A percentile compares a stretch with the other conserved stretches of the same genome.
Conservation (phyloP, 2,113 vertebrate genomes). For the Leiothrix lutea region DNA sequence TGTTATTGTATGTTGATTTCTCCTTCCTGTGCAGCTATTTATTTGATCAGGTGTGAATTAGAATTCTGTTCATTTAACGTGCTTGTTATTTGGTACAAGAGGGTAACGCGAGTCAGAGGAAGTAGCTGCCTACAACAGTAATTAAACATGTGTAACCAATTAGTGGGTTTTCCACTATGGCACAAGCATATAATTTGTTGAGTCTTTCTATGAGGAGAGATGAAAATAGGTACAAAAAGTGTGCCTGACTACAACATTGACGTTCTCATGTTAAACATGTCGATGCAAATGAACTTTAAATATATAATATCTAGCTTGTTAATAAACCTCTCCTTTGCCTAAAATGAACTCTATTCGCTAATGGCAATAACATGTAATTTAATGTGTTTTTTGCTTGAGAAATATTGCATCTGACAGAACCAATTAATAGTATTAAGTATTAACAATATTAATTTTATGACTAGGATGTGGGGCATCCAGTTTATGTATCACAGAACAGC, state of each 20-base stretch:
- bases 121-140: constrained; percentile 92
- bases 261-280: constrained; percentile 75
- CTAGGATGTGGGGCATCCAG: neutral
- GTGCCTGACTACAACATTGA: constrained; percentile 67
- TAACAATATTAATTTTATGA: constrained; percentile 54
- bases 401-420: constrained; percentile 65
- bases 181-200: constrained; percentile 91
- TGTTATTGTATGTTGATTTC: constrained; percentile 58
- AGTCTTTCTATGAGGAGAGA: constrained; percentile 80
- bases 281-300: constrained; percentile 77
- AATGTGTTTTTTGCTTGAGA: constrained; percentile 33
- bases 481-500: neutral
- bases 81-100: constrained; percentile 83
- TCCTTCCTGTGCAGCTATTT: constrained; percentile 67
- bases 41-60: constrained; percentile 91
- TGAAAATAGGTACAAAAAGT: constrained; percentile 79
- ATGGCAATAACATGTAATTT: constrained; percentile 71
- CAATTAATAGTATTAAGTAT: constrained; percentile 46
- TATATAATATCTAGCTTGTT: constrained; percentile 76
- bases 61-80: constrained; percentile 78
- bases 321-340: constrained; percentile 62
- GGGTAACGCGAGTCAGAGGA: constrained; percentile 85
- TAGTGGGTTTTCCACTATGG: constrained; percentile 86
- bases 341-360: constrained; percentile 58
- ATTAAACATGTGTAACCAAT: constrained; percentile 99